phyloP scores from a whole-genome alignment of 2,113 vertebrate species.

The Oceanites oceanicus region DNA sequence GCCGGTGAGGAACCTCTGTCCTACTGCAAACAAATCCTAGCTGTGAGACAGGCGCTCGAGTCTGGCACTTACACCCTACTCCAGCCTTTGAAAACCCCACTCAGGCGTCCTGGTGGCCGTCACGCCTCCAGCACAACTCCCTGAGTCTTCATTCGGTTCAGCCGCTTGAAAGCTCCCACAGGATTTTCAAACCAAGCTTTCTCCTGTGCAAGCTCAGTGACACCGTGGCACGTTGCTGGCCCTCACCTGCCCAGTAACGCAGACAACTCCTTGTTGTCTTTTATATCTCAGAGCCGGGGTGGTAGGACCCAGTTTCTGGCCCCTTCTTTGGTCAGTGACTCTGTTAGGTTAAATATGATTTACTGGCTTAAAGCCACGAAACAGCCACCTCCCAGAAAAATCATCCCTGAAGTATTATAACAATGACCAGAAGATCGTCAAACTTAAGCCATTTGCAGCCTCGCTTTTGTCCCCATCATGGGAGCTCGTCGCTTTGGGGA shows the following conservation, averaged over 20 bases:
- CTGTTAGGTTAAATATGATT: neutral
- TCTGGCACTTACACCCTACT: neutral
- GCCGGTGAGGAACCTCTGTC: neutral
- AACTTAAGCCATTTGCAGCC: neutral
- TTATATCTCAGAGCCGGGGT: neutral
- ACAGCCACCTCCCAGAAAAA: neutral
- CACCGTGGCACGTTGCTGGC: no score
- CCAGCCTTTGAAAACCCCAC: neutral
- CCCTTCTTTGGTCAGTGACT: neutral
- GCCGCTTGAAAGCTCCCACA: neutral
- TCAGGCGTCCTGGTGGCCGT: fast-evolving
- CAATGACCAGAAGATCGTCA: neutral
- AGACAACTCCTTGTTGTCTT: neutral
- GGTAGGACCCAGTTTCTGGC: neutral
- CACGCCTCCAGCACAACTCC: neutral
- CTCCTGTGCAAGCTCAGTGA: neutral
- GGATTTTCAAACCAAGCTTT: neutral
- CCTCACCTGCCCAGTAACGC: neutral
- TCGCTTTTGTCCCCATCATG: neutral
- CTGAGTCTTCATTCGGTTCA: neutral
- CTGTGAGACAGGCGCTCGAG: neutral
- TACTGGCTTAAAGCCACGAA: neutral
- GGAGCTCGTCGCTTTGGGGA: neutral
- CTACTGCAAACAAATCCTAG: neutral
- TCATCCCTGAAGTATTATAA: neutral